These are phyloP conservation scores for Potamilus streckersoni DNA, from an alignment of 1,140 invertebrate genomes.

Conservation along the genomic window DNA sequence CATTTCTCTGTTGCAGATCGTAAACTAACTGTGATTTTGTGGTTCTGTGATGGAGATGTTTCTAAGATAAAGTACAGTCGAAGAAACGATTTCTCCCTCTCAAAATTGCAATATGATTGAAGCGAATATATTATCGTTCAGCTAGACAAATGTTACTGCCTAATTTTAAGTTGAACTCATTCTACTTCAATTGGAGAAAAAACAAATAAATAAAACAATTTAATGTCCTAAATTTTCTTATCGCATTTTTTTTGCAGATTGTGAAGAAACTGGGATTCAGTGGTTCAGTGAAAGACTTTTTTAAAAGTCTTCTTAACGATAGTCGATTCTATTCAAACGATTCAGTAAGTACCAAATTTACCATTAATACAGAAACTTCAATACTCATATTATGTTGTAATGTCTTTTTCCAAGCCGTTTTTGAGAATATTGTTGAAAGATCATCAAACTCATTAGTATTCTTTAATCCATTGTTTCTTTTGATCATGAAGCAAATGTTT, in stretches of 20 bases:
- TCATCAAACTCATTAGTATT: too few species aligned
- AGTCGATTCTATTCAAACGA: conserved; percentile 35
- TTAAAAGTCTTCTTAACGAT: conserved; percentile 27
- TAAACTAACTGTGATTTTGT: too few species aligned
- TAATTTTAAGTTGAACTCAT: background rate
- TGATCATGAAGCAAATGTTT: too few species aligned
- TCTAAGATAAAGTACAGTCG: too few species aligned
- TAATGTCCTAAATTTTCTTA: background rate
- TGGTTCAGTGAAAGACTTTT: conserved; percentile 39
- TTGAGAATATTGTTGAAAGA: too few species aligned
- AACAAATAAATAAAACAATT: background rate
- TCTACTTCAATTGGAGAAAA: background rate
- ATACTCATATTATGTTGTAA: too few species aligned
- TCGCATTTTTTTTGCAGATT: conserved; percentile 17
- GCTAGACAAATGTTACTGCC: background rate
- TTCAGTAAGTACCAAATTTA: conserved; percentile 28
- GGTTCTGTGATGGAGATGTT: too few species aligned
- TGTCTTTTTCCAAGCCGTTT: too few species aligned
- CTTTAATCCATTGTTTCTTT: too few species aligned
- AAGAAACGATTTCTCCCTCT: too few species aligned
- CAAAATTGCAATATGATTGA: background rate
- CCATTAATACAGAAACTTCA: too few species aligned
- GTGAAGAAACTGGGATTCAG: conserved; percentile 18
- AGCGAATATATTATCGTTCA: background rate
- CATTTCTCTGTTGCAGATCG: too few species aligned